Base-by-base conservation (phyloP, 2,113 vertebrate genomes). In the Cyrtonyx montezumae region DNA sequence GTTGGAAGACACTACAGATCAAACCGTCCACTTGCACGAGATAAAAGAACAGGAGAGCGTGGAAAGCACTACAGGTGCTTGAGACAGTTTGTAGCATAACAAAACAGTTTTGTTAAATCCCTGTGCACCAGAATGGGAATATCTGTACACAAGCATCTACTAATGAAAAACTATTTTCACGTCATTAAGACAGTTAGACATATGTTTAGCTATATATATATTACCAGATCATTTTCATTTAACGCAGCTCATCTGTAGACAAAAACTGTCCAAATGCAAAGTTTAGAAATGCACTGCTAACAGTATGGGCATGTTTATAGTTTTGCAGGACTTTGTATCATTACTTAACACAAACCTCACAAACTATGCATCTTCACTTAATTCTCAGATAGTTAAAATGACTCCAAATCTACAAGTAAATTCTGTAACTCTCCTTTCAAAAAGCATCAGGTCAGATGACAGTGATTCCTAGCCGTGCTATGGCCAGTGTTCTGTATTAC, bases 381-480 rank as follows among this genome's bases (percentile, higher is more conserved):
- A 71, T 23, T 82, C 40, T 61, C 30, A 66, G 17, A 9, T 13
- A 58, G 19, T 43, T 85, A 80, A 62, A n/a, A 40, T 61, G 19
- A 56, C 32, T 6, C 4, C 7, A 90, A 58, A 10, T 5, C 2
- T 21, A 70, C 14, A 43, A 40, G 51, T 18, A 13, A 26, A 63
- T 74, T 48, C 78, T 43, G 76, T 18, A 92, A 68, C 10, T 91
- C 40, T 66, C 5, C 40, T 66, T 84, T 87, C 79, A 79, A 42
- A 76, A 84, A 53, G 17, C 19, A 51, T 69, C 28, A 63, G 11
- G 8, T 48, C 42, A 61, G 20, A 32, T 45, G 53, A 78, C 16
- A 37, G 25, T 1, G 0, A 70, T 66, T 75, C 65, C 68, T 36
- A 55, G 17, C 46, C 82, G 66, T 53, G 23, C 6, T 42, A 46